These are phyloP conservation scores for Ptychadena robeensis DNA, from an alignment of 2,797 vertebrate genomes.

Conservation along the genomic window DNA sequence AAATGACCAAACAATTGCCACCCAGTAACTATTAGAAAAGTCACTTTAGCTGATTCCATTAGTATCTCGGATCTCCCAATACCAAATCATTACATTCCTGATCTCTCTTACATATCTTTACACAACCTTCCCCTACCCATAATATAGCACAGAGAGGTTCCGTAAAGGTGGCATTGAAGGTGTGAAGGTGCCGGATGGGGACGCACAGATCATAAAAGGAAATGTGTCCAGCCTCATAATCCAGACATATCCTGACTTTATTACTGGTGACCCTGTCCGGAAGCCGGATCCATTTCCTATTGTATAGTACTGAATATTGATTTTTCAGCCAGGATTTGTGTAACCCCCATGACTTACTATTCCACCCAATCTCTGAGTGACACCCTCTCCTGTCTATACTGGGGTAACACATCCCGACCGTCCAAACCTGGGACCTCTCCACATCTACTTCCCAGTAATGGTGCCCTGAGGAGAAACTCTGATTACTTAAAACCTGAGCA, in stretches of 20 bases:
- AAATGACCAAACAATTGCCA: no score
- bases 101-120: not conserved
- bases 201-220: slow-evolving; percentile 4
- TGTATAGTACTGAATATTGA: not conserved
- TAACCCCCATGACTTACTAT: slow-evolving; percentile 25
- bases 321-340: not conserved
- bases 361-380: slow-evolving; percentile 7
- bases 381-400: slow-evolving; percentile 1
- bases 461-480: not conserved
- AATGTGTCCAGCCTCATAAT: slow-evolving; percentile 2
- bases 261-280: not conserved
- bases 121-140: not conserved
- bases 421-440: not conserved
- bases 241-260: slow-evolving; percentile 3
- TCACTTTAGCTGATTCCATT: no score
- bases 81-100: no score
- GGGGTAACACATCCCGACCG: slow-evolving; percentile 24
- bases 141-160: slow-evolving; percentile 16
- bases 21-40: no score
- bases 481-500: slow-evolving; percentile 29
- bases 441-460: slow-evolving; percentile 36
- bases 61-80: no score
- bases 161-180: not conserved
- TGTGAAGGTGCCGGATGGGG: slow-evolving; percentile 3
- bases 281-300: not conserved